Base-by-base conservation (phyloP, 2,113 vertebrate species). In the Phoenicopterus ruber region DNA sequence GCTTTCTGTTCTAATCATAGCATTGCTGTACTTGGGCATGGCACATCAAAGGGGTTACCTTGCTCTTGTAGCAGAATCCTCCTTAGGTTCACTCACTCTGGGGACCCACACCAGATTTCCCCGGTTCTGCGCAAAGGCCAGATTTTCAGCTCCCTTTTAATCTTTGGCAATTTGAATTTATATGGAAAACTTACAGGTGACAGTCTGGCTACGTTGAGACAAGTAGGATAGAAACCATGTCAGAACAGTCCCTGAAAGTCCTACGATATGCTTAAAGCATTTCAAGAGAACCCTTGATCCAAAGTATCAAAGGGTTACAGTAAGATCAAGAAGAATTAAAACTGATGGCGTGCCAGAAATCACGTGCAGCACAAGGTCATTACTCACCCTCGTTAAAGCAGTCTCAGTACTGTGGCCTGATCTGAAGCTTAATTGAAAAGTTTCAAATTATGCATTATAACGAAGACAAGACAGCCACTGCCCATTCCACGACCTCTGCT, bases 271-370 rank as follows among this genome's bases (percentile, higher is more conserved):
- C 98, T 98, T 97, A 93, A 97, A 98, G 97, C 97, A 52, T 94
- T 97, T 97, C 93, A 96, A 98, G 98, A 97, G 98, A 98, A 98
- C 96, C 97, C 98, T 98, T 98, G 97, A 98, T 98, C 98, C 97
- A 52, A 97, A 96, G 96, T 98, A 98, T 98, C 98, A 98, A 98
- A 98, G 98, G 97, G 97, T 98, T 97, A 97, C 97, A 98, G 97
- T 93, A 97, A 98, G 97, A 98, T 98, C 97, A 98, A 98, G 98
- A 98, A 98, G 98, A 98, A 98, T 98, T 98, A 98, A 98, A 98
- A 98, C 95, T 97, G 98, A 98, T 98, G 98, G 97, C 95, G 97
- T 97, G 97, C 98, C 97, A 98, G 97, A 96, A 97, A 97, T 97
- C 98, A 98, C 95, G 97, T 98, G 98, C 97, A 96, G 96, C 90